Evolutionary conservation across 2,113 vertebrate genomes (phyloP), one percentile per base, ranked within the genome.

Genomic region (Abramis brama): DNA sequence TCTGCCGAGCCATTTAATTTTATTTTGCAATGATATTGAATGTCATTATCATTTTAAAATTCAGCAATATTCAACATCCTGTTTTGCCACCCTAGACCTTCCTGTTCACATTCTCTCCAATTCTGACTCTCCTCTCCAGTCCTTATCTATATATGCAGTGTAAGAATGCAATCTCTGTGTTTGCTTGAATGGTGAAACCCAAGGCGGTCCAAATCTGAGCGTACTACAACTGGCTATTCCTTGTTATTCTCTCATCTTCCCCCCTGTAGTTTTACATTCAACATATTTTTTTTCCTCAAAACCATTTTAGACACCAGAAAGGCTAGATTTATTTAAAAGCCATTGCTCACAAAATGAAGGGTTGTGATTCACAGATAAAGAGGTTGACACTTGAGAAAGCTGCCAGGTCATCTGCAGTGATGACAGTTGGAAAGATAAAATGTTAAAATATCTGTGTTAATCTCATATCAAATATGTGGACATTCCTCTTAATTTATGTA

Each of bases 201-300:
- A 45, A 86, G 84, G 62, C 45, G 50, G 64, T 79, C 87, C 81
- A 88, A 60, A 71, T 84, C 80, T 74, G 52, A 57, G 47, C 33
- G 15, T 70, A 27, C 27, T 30, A 55, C 66, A 36, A 30, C 80
- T 52, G 36, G 39, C 71, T 62, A 73, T 85, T 39, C 55, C 73
- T 7, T 50, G 83, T 39, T 82, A 82, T 82, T 66, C 59, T 60
- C 10, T 57, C 33, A 30, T 43, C 30, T 82, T 36, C 60, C 39
- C 21, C 27, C 71, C 60, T 52, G 8, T 70, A 23, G 50, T 57
- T 57, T 57, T 57, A 59, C 19, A 23, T 36, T 59, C 5, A 73
- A 13, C 4, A 11, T n/a, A 8, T 68, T 23, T n/a, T 36, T 70
- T 45, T 39, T 4, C 0, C 21, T 45, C 70, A 45, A 73, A 47